Evolutionary conservation across 2,888 invertebrate species (phyloP).

Genomic region (Hydrotaea cyrtoneurina): DNA sequence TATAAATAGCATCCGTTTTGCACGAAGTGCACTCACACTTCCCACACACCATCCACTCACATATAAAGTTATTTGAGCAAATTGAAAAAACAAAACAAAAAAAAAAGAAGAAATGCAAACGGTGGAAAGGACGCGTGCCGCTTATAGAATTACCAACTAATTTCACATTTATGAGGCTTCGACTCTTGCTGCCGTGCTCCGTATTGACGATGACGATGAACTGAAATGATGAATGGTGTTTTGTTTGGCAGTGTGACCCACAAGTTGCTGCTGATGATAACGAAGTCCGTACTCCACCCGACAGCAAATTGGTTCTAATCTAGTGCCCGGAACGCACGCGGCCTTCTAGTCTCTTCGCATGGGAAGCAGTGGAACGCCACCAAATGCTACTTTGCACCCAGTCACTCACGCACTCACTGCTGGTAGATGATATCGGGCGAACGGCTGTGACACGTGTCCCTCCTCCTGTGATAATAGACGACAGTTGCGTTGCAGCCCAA

Average conservation of each 20-base stretch:
- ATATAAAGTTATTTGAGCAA: conserved; percentile 44
- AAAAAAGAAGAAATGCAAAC: no score
- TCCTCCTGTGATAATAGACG: conserved; percentile 43
- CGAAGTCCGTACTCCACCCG: conserved; percentile 15
- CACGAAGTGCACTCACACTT: conserved; percentile 32
- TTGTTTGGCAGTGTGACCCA: conserved; percentile 48
- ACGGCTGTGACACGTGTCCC: conserved; percentile 64
- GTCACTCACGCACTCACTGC: not conserved
- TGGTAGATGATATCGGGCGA: conserved; percentile 63
- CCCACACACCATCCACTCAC: conserved; percentile 45
- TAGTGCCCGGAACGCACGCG: conserved; percentile 50
- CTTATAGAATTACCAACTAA: conserved; percentile 80
- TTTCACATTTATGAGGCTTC: conserved; percentile 79
- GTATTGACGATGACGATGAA: not conserved
- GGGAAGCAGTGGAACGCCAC: conserved; percentile 34
- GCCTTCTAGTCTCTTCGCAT: conserved; percentile 29
- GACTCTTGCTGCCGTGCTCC: conserved; percentile 64
- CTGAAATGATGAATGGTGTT: conserved; percentile 21
- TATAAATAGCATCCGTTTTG: not conserved
- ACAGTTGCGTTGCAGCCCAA: conserved; percentile 10
- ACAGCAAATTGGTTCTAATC: conserved; percentile 64
- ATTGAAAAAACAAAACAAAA: conserved; percentile 28
- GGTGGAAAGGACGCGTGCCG: conserved; percentile 75
- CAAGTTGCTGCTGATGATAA: conserved; percentile 43
- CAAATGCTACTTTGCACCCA: conserved; percentile 37